Conservation (phyloP, 2,113 vertebrate species). For the Nibea albiflora region DNA sequence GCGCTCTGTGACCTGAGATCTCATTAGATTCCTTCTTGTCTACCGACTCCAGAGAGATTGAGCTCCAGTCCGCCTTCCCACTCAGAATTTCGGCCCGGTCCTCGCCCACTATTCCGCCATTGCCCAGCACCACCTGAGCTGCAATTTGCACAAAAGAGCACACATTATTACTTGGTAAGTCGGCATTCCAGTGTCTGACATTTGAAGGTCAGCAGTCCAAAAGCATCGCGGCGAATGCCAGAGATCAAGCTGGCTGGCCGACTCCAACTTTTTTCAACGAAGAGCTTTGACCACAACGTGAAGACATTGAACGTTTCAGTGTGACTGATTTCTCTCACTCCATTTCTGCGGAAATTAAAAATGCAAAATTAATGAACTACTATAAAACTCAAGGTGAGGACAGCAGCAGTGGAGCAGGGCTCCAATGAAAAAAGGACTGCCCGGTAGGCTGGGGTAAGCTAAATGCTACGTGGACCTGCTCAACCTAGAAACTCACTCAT, state of each 20-base stretch:
- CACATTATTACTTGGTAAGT: background rate
- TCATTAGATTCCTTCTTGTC: slow-evolving; percentile 88
- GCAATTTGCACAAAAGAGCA: slow-evolving; percentile 72
- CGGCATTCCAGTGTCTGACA: background rate
- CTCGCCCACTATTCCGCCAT: slow-evolving; percentile 87
- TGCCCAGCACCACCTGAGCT: slow-evolving; percentile 88
- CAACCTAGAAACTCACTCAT: too few species aligned
- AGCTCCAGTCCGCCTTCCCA: slow-evolving; percentile 78
- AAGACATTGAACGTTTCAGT: background rate
- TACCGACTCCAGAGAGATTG: slow-evolving; percentile 83
- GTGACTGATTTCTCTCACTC: background rate
- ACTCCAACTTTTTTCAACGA: background rate
- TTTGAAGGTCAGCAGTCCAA: background rate
- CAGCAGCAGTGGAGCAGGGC: background rate
- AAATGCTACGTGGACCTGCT: too few species aligned
- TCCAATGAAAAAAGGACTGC: too few species aligned
- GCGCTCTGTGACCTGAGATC: slow-evolving; percentile 89
- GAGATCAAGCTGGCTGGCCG: background rate
- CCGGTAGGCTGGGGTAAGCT: too few species aligned
- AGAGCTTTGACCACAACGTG: background rate
- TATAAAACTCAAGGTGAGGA: background rate
- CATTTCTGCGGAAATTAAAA: background rate
- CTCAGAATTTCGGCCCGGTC: slow-evolving; percentile 86
- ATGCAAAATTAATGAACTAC: background rate
- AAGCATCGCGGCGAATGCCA: background rate